Conservation (phyloP, 2,888 invertebrate species). For the Apamea sordens region DNA sequence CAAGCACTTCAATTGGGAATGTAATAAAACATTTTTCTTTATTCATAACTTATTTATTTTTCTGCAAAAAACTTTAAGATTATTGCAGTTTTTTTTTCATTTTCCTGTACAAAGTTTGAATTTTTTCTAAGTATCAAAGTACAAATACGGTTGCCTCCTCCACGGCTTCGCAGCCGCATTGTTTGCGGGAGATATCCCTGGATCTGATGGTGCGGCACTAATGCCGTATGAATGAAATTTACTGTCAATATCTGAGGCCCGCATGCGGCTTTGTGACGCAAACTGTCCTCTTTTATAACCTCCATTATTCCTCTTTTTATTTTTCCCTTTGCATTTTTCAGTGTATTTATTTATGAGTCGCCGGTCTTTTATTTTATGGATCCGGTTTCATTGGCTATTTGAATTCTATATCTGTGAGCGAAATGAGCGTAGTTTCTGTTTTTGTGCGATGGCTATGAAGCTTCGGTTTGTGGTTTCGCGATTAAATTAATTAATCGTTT, state of each 20-base stretch:
- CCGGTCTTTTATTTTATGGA: conserved; percentile 75
- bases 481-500: conserved; percentile 17
- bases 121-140: background rate
- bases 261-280: conserved; percentile 90
- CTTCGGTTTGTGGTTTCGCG: conserved; percentile 15
- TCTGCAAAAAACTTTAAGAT: too few species aligned
- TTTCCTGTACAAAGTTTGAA: background rate
- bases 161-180: conserved; percentile 61
- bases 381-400: conserved; percentile 70
- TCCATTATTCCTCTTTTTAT: conserved; percentile 84
- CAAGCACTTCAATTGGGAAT: background rate
- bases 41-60: background rate
- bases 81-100: too few species aligned
- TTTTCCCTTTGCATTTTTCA: conserved; percentile 83
- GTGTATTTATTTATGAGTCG: conserved; percentile 80
- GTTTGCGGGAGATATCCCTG: conserved; percentile 84
- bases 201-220: conserved; percentile 90
- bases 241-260: conserved; percentile 90
- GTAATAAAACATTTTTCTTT: background rate
- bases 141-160: conserved; percentile 54
- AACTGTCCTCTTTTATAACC: conserved; percentile 88
- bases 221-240: conserved; percentile 90
- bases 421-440: conserved; percentile 46
- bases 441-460: conserved; percentile 29
- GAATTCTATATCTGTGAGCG: conserved; percentile 60